These are phyloP conservation scores for Chromis chromis DNA, from an alignment of 2,797 vertebrate species.

Conservation along the genomic window DNA sequence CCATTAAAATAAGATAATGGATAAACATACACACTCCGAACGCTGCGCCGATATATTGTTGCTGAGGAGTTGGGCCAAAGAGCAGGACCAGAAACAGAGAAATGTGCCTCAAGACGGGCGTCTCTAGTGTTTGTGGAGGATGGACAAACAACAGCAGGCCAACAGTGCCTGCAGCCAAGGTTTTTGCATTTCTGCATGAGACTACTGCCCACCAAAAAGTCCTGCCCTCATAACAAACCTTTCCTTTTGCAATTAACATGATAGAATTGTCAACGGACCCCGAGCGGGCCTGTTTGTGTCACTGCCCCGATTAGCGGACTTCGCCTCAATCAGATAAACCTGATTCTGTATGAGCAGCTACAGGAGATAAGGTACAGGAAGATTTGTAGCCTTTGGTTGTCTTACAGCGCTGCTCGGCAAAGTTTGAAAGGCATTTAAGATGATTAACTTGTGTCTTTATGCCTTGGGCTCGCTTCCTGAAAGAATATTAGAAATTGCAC, in stretches of 20 bases:
- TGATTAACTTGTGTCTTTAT: slow-evolving; percentile 64
- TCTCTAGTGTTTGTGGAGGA: slow-evolving; percentile 13
- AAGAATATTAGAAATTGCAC: slow-evolving; percentile 49
- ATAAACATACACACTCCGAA: not conserved
- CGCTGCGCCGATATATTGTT: not conserved
- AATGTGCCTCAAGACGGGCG: not conserved
- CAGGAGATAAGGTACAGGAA: not conserved
- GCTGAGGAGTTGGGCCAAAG: slow-evolving; percentile 2
- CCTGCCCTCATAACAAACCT: not conserved
- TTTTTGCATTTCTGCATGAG: not conserved
- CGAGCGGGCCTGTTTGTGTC: slow-evolving; percentile 18
- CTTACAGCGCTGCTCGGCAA: slow-evolving; percentile 32
- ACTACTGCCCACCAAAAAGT: not conserved
- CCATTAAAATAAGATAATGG: not conserved
- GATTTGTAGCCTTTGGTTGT: slow-evolving; percentile 40
- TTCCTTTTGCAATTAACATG: slow-evolving; percentile 12
- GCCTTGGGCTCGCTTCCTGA: slow-evolving; percentile 39
- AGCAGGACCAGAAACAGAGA: not conserved
- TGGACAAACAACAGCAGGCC: slow-evolving; percentile 8
- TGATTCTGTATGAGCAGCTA: not conserved
- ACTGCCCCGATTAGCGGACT: slow-evolving; percentile 16
- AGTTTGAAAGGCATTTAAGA: slow-evolving; percentile 40
- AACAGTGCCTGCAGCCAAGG: not conserved
- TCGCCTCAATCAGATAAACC: slow-evolving; percentile 15
- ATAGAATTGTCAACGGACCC: slow-evolving; percentile 1